Percentiles rank a stretch among this genome's conserved stretches.
Conservation (phyloP, 2,888 invertebrate species). For the Agriopis leucophaearia region DNA sequence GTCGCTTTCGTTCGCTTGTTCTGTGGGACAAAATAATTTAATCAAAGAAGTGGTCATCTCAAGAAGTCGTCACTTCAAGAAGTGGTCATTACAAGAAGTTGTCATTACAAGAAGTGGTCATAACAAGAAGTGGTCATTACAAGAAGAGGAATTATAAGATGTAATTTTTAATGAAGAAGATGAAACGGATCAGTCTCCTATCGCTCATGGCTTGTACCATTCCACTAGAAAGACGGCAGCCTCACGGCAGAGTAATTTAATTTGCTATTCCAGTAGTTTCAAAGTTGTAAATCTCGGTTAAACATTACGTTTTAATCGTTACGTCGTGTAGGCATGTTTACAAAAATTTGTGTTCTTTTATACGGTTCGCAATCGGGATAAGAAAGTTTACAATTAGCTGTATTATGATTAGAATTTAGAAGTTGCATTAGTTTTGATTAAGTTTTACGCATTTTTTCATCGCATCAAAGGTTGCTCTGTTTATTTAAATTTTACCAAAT, state of each 20-base stretch:
- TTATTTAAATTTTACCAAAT: no score
- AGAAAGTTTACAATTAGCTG: constrained; percentile 23
- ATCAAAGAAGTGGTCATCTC: no score
- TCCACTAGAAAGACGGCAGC: constrained; percentile 16
- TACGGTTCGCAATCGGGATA: neutral
- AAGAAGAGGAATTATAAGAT: no score
- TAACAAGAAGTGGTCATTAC: no score
- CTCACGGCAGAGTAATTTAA: constrained; percentile 20
- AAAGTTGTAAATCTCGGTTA: constrained; percentile 20
- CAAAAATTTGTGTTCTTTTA: neutral
- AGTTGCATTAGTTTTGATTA: neutral
- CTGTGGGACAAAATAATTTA: no score
- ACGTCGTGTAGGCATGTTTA: constrained; percentile 3
- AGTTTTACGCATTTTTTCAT: neutral
- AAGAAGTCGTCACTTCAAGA: no score
- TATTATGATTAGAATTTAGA: neutral
- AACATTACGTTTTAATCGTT: constrained; percentile 26
- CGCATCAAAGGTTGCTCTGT: no score
- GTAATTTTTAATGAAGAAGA: neutral
- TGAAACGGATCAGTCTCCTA: no score
- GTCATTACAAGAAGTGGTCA: no score
- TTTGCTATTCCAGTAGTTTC: constrained; percentile 27
- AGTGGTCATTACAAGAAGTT: no score
- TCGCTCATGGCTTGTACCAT: constrained; percentile 11
- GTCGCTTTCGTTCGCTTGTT: no score